Evolutionary conservation across 2,797 vertebrate genomes (phyloP).

Genomic region (Halcyon smyrnensis): DNA sequence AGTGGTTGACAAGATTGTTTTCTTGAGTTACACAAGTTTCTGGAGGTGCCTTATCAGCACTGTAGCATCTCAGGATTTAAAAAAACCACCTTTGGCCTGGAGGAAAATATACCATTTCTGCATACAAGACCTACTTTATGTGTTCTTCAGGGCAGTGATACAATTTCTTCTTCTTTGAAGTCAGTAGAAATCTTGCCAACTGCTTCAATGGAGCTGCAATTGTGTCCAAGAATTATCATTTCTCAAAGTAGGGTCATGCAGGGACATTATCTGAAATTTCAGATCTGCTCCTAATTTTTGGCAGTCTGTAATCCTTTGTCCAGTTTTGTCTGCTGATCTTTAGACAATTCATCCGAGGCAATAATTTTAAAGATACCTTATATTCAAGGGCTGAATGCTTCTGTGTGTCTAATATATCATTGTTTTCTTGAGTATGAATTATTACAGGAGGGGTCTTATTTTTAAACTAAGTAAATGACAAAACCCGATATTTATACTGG

Average conservation of each 20-base stretch:
- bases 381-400: neutral
- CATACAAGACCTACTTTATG: neutral
- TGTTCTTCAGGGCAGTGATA: neutral
- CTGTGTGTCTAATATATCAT: neutral
- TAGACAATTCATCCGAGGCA: neutral
- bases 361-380: neutral
- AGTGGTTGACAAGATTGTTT: neutral
- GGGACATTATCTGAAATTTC: conserved; percentile 18
- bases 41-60: neutral
- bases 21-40: neutral
- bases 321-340: neutral
- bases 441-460: neutral
- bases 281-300: conserved; percentile 35
- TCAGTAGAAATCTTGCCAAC: conserved; percentile 4
- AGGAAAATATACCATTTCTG: neutral
- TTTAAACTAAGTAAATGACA: neutral
- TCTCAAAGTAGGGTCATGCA: neutral
- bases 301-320: neutral
- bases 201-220: conserved; percentile 14
- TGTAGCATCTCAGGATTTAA: neutral
- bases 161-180: conserved; percentile 37
- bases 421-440: neutral
- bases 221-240: conserved; percentile 32
- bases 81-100: neutral
- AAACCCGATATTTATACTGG: neutral